Conservation (phyloP, 2,113 vertebrate genomes). For the Micronycteris hirsuta region DNA sequence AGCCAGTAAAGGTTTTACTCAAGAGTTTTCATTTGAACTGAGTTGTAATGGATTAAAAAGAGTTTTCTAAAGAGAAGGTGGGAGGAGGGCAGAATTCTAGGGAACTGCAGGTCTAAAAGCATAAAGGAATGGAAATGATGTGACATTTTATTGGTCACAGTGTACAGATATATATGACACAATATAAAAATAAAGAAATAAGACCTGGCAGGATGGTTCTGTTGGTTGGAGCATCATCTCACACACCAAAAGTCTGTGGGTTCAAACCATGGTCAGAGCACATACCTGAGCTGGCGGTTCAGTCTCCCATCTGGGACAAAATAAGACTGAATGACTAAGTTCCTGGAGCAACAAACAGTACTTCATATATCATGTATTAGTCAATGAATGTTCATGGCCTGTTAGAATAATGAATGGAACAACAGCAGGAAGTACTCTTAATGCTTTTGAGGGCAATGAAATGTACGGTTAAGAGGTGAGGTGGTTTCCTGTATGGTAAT, state of each 20-base stretch:
- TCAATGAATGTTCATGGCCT: background rate
- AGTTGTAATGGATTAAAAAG: background rate
- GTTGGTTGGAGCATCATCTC: too few species aligned
- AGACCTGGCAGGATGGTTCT: too few species aligned
- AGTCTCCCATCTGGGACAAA: background rate
- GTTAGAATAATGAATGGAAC: background rate
- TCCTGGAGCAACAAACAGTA: background rate
- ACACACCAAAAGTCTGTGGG: too few species aligned
- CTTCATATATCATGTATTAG: background rate
- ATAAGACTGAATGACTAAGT: background rate
- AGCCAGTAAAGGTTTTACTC: background rate
- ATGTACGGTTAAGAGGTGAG: background rate
- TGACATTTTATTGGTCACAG: background rate
- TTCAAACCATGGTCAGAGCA: too few species aligned
- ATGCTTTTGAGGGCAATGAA: background rate
- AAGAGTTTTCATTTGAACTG: background rate
- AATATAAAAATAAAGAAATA: background rate
- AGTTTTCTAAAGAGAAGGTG: background rate
- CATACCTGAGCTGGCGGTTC: too few species aligned
- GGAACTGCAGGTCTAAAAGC: background rate
- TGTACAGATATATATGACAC: background rate
- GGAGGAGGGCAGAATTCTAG: background rate
- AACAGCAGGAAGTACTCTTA: background rate
- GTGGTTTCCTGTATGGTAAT: background rate
- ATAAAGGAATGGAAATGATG: background rate